These are phyloP conservation scores for Solea solea DNA, from an alignment of 2,113 vertebrate species.

Conservation along the genomic window DNA sequence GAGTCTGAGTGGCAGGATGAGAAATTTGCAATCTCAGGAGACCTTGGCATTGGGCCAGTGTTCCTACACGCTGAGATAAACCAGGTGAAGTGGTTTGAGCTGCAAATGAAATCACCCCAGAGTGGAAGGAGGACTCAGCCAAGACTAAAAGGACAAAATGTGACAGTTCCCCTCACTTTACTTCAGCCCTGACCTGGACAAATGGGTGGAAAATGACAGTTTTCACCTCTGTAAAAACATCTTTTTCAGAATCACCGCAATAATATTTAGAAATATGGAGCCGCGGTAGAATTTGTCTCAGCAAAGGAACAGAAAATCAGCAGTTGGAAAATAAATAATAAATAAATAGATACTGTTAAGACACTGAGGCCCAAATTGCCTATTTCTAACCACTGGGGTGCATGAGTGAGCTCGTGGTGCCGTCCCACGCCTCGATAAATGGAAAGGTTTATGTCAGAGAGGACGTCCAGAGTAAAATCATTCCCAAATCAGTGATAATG, in stretches of 20 bases:
- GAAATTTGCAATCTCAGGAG: slow-evolving; percentile 50
- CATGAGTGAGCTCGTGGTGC: too few species aligned
- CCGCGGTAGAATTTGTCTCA: not conserved
- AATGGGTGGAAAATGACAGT: not conserved
- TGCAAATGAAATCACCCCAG: slow-evolving; percentile 11
- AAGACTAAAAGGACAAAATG: not conserved
- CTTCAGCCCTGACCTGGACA: not conserved
- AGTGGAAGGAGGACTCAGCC: slow-evolving; percentile 3
- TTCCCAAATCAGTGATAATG: too few species aligned
- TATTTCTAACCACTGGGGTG: too few species aligned
- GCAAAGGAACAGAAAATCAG: not conserved
- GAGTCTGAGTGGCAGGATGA: slow-evolving; percentile 47
- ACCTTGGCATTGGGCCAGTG: slow-evolving; percentile 42
- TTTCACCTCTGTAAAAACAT: not conserved
- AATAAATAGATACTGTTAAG: not conserved
- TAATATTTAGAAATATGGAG: not conserved
- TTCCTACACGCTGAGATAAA: slow-evolving; percentile 20
- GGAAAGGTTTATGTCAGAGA: too few species aligned
- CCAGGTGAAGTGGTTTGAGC: slow-evolving; percentile 10
- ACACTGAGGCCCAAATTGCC: too few species aligned
- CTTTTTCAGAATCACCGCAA: not conserved
- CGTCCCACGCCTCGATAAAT: too few species aligned
- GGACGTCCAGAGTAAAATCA: too few species aligned
- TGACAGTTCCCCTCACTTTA: slow-evolving; percentile 2
- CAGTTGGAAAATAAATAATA: not conserved